phyloP scores from a whole-genome alignment of 2,797 vertebrate species.

The Hirundo rustica region DNA sequence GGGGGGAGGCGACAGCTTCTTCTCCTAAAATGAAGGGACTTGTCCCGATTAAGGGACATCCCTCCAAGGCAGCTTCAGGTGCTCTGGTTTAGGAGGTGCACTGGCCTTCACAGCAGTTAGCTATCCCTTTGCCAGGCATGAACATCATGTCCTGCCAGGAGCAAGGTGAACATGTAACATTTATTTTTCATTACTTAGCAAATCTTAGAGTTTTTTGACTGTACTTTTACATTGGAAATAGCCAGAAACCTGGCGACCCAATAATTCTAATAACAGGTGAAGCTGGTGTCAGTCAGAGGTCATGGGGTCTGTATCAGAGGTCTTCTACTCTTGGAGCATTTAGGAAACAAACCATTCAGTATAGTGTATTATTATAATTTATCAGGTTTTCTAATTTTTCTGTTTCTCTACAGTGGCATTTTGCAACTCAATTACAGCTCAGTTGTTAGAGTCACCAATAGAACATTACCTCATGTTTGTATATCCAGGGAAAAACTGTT shows the following conservation, averaged over 20 bases:
- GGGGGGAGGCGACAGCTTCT: no score
- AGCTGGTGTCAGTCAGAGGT: not conserved
- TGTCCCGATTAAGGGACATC: no score
- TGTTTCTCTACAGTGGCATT: not conserved
- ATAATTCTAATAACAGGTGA: not conserved
- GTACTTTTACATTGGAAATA: not conserved
- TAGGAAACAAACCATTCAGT: not conserved
- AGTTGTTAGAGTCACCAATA: not conserved
- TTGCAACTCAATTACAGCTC: not conserved
- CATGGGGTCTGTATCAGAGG: not conserved
- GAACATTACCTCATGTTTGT: not conserved
- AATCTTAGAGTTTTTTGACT: not conserved
- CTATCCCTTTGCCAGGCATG: not conserved
- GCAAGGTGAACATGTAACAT: not conserved
- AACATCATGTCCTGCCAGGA: not conserved
- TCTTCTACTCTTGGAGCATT: not conserved
- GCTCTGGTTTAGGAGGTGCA: no score
- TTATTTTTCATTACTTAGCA: not conserved
- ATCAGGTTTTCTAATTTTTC: not conserved
- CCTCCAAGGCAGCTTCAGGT: no score
- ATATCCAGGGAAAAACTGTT: not conserved
- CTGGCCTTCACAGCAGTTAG: no score
- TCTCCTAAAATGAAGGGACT: no score
- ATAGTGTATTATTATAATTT: not conserved
- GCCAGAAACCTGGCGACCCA: not conserved